Percentiles rank a stretch among this genome's conserved stretches.
These are phyloP conservation scores for Eupithecia abbreviata DNA, from an alignment of 2,888 invertebrate genomes.

Conservation along the genomic window DNA sequence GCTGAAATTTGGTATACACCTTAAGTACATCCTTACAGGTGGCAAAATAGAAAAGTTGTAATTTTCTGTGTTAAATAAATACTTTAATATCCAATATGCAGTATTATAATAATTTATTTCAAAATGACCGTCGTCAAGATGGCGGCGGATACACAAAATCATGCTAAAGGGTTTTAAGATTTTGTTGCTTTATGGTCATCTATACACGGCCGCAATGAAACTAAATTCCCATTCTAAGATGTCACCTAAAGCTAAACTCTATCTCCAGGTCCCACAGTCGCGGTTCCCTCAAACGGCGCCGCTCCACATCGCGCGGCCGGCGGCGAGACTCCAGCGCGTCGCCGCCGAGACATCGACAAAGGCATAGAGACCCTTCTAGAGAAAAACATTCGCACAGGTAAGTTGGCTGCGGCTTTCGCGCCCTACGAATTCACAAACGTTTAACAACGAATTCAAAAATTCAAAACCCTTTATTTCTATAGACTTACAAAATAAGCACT, in stretches of 20 bases:
- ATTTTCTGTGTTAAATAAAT: neutral
- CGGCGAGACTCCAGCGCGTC: conserved; percentile 77
- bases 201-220: neutral
- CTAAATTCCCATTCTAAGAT: neutral
- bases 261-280: conserved; percentile 82
- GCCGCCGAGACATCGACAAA: conserved; percentile 71
- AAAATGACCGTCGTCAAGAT: neutral
- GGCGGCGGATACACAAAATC: neutral
- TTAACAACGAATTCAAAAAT: too few relatives aligned
- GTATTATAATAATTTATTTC: neutral
- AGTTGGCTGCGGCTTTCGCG: neutral
- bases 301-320: conserved; percentile 77
- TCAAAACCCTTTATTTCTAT: too few relatives aligned
- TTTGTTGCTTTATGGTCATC: neutral
- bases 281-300: conserved; percentile 84
- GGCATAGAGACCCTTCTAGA: conserved; percentile 61
- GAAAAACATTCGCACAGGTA: conserved; percentile 49
- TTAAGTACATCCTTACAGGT: neutral
- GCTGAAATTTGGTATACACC: neutral
- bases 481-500: too few relatives aligned
- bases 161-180: neutral
- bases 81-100: neutral
- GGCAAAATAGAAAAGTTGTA: neutral
- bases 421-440: neutral
- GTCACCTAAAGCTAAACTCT: conserved; percentile 13